Evolutionary conservation across 2,888 invertebrate genomes (phyloP), one percentile per base, ranked within the genome.

Genomic region (Altica lythri): DNA sequence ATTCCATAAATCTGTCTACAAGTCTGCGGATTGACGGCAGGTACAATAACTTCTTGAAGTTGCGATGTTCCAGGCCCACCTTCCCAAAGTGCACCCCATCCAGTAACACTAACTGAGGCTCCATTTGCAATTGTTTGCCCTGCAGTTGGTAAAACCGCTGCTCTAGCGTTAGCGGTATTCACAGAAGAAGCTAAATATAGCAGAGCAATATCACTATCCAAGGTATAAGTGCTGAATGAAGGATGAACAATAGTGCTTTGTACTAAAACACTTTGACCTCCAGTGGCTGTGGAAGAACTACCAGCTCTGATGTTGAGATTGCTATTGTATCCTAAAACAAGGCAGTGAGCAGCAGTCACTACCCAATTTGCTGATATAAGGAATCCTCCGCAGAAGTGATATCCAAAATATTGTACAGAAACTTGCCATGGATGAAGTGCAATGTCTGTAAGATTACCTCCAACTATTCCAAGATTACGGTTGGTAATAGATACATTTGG

Each of bases 331-430:
- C 17, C 27, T 5, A 5, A 3, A 4, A 12, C 5, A 6, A 35
- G 1, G 13, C 47, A 47, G 5, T 47, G 47, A 27, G 35, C 47
- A 8, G 47, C 47, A 6, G 35, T 47, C 1, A 29, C 25, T 2
- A 47, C 37, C 47, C 47, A 47, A 10, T 12, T 25, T 4, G 14
- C 8, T 27, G 47, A 47, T 19, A 47, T 47, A 35, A 47, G 17
- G 4, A 37, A 37, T 18, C 47, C 47, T 13, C 47, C 47, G 9
- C 47, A 47, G 17, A 18, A 10, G 17, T 47, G 47, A 1, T 2
- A 2, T 10, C 9, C 12, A 1, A 12, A 1, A 18, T 6, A 4
- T 8, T 37, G 47, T 5, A 47, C 10, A 6, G 35, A 37, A 4
- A 47, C 8, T 13, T 47, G 47, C 47, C 37, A 47, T 6, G n/a